A percentile compares a stretch with the other conserved stretches of the same genome.
Evolutionary conservation across 2,113 vertebrate genomes (phyloP).

Genomic region (Ictalurus punctatus): DNA sequence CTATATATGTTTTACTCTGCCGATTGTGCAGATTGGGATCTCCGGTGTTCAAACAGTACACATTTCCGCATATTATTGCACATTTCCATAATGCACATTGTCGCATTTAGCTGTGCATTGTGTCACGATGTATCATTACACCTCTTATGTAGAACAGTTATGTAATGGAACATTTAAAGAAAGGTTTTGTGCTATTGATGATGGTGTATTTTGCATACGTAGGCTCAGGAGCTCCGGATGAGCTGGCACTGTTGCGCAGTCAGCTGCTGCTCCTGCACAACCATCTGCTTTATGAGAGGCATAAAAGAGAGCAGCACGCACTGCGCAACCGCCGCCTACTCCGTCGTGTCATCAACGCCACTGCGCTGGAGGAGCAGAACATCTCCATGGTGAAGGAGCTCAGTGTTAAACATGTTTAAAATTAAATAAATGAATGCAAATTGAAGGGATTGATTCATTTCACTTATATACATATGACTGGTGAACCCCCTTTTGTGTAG

Average conservation of each 20-base stretch:
- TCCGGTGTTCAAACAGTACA: background rate
- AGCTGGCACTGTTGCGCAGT: conserved; percentile 83
- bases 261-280: conserved; percentile 88
- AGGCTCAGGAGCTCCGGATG: conserved; percentile 67
- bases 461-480: background rate
- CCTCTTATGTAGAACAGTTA: background rate
- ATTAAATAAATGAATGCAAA: background rate
- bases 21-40: background rate
- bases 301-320: conserved; percentile 93
- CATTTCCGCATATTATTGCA: background rate
- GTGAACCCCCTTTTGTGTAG: background rate
- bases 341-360: conserved; percentile 83
- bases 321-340: conserved; percentile 89
- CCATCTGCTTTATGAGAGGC: conserved; percentile 90
- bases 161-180: background rate
- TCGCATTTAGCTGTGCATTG: background rate
- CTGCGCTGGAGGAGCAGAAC: conserved; percentile 87
- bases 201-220: background rate
- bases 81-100: background rate
- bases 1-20: background rate
- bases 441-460: background rate
- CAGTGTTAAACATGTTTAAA: background rate
- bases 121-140: background rate
- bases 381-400: conserved; percentile 84
- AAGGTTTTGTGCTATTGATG: background rate